phyloP scores from a whole-genome alignment of 2,113 vertebrate species.

The Chaetura pelagica region DNA sequence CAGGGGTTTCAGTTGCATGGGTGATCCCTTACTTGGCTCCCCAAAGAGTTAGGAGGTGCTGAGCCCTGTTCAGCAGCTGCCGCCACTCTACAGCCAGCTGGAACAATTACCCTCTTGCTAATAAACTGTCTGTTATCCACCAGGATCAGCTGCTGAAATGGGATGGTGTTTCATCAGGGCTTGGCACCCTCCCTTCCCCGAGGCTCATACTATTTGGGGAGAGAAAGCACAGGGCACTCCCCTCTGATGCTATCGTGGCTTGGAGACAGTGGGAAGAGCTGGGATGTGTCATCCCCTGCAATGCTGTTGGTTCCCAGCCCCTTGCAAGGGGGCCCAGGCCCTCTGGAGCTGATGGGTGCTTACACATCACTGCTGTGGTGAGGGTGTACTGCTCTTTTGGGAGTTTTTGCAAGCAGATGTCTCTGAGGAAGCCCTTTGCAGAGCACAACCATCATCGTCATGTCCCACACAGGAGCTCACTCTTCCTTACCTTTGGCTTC shows the following conservation, averaged over 20 bases:
- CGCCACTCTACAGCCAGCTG: background rate
- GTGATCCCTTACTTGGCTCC: background rate
- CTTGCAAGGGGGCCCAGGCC: background rate
- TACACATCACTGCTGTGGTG: background rate
- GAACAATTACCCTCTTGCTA: background rate
- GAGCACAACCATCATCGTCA: background rate
- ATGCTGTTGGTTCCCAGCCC: background rate
- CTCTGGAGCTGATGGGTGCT: background rate
- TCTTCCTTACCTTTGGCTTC: background rate
- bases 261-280: background rate
- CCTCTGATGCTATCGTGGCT: background rate
- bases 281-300: background rate
- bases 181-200: background rate
- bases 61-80: background rate
- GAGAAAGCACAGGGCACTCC: background rate
- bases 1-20: background rate
- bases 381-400: background rate
- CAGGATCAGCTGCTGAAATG: background rate
- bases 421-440: background rate
- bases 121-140: constrained; percentile 1
- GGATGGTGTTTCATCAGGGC: background rate
- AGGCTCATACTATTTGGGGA: background rate
- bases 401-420: background rate
- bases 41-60: background rate
- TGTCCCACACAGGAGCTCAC: background rate